A percentile compares a stretch with the other conserved stretches of the same genome.
Evolutionary conservation across 2,888 invertebrate species (phyloP).

Genomic region (Pterostichus madidus): DNA sequence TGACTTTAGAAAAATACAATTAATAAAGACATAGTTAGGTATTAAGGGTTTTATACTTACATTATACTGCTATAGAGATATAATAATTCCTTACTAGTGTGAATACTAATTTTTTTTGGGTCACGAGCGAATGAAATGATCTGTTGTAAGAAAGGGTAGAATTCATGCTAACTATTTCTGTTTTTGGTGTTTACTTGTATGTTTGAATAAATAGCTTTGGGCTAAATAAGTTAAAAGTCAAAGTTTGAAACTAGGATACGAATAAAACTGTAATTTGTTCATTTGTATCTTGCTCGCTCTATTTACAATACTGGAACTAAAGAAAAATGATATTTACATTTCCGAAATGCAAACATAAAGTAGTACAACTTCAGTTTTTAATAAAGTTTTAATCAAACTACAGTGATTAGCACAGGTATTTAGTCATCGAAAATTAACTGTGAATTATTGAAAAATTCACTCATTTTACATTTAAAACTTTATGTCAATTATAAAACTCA

Average conservation of each 20-base stretch:
- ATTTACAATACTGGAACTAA: background rate
- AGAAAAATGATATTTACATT: constrained; percentile 42
- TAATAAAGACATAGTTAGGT: too few relatives aligned
- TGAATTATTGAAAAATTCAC: too few relatives aligned
- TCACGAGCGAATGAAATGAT: constrained; percentile 10
- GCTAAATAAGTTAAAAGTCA: constrained; percentile 32
- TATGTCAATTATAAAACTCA: too few relatives aligned
- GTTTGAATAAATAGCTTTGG: constrained; percentile 29
- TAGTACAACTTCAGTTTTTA: background rate
- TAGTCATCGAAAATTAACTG: too few relatives aligned
- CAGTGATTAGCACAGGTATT: background rate
- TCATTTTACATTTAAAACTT: too few relatives aligned
- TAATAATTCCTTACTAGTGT: too few relatives aligned
- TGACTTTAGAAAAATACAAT: too few relatives aligned
- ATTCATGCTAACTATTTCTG: constrained; percentile 31
- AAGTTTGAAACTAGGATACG: constrained; percentile 26
- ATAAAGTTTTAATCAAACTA: constrained; percentile 13
- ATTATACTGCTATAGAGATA: too few relatives aligned
- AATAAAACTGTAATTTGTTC: constrained; percentile 44
- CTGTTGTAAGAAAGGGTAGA: background rate
- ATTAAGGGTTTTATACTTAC: too few relatives aligned
- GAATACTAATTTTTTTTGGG: background rate
- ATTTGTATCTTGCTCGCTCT: background rate
- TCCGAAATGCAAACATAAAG: constrained; percentile 1
- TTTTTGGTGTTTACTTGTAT: constrained; percentile 44